These are phyloP conservation scores for Xiphophorus maculatus DNA, from an alignment of 2,113 vertebrate genomes.

Conservation along the genomic window DNA sequence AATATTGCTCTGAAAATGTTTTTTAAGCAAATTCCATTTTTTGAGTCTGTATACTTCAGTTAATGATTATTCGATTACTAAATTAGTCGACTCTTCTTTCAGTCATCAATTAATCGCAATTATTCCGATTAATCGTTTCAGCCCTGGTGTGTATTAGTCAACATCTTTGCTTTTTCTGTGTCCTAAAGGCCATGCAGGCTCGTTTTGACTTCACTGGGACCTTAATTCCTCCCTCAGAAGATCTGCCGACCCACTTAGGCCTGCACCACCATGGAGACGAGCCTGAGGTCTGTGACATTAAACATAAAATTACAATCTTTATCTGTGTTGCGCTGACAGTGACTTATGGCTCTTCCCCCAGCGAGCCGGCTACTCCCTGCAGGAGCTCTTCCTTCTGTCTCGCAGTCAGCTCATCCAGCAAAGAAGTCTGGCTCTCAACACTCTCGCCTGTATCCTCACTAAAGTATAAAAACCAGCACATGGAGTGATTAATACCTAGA, in stretches of 20 bases:
- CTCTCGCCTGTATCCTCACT: conserved; percentile 86
- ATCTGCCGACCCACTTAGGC: conserved; percentile 93
- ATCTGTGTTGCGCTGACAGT: background rate
- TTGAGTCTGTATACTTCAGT: background rate
- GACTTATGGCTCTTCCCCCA: conserved; percentile 50
- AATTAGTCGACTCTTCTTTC: too few species aligned
- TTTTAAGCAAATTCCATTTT: too few species aligned
- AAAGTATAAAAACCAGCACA: conserved; percentile 79
- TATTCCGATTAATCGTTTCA: too few species aligned
- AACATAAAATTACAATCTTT: background rate
- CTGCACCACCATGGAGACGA: conserved; percentile 98
- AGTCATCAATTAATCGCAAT: too few species aligned
- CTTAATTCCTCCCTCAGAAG: conserved; percentile 85
- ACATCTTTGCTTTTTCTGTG: conserved; percentile 24
- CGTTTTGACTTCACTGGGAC: conserved; percentile 91
- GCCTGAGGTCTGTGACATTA: conserved; percentile 85
- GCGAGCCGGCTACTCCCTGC: conserved; percentile 95
- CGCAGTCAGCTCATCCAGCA: conserved; percentile 94
- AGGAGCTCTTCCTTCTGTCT: conserved; percentile 95
- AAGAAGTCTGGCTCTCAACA: conserved; percentile 88
- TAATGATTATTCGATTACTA: too few species aligned
- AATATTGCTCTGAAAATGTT: too few species aligned
- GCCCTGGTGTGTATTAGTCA: background rate
- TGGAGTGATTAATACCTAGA: background rate
- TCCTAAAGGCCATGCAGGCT: conserved; percentile 90